Evolutionary conservation across 2,888 invertebrate genomes (phyloP).

Genomic region (Thecocarcelia acutangulata): DNA sequence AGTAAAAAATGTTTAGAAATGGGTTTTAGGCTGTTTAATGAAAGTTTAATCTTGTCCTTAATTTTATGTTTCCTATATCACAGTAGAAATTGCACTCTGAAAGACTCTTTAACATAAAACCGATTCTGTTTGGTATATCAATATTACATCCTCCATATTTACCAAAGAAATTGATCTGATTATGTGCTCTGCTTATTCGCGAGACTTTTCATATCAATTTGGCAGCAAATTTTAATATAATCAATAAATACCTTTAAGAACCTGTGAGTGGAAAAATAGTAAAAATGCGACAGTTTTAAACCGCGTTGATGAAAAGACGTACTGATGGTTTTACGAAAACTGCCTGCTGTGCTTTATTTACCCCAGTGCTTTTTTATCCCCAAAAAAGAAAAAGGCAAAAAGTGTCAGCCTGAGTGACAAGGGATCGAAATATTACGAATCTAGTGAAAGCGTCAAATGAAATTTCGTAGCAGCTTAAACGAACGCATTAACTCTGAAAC

Average conservation of each 20-base stretch:
- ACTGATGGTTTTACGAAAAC: conserved; percentile 50
- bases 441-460: conserved; percentile 15
- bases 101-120: too few relatives aligned
- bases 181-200: too few relatives aligned
- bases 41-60: too few relatives aligned
- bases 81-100: too few relatives aligned
- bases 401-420: conserved; percentile 62
- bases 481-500: background rate
- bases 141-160: too few relatives aligned
- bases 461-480: conserved; percentile 17
- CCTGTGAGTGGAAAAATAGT: conserved; percentile 62
- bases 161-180: too few relatives aligned
- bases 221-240: background rate
- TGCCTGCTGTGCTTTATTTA: conserved; percentile 31
- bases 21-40: too few relatives aligned
- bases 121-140: too few relatives aligned
- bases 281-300: conserved; percentile 26
- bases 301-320: conserved; percentile 68
- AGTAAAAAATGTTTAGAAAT: too few relatives aligned
- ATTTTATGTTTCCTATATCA: too few relatives aligned
- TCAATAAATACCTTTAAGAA: conserved; percentile 73
- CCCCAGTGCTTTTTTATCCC: conserved; percentile 19
- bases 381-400: background rate
- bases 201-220: too few relatives aligned
- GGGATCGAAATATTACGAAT: conserved; percentile 44